These are phyloP conservation scores for Anneissia japonica DNA, from an alignment of 35 echinoderm and acorn worm genomes.

Conservation along the genomic window DNA sequence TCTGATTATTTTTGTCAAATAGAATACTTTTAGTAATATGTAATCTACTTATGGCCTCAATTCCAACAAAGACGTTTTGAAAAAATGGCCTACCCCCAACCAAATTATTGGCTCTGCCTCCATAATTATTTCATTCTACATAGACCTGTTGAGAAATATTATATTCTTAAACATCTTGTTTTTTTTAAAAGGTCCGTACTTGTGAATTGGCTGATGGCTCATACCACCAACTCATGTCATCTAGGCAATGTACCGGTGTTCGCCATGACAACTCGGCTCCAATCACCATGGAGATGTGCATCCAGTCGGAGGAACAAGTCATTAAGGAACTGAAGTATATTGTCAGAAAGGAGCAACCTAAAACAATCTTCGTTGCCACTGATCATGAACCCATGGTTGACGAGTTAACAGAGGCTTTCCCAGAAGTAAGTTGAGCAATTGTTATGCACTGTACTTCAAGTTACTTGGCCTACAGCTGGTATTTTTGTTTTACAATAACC, in stretches of 20 bases:
- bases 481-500: too few relatives aligned
- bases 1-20: too few relatives aligned
- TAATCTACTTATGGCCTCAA: too few relatives aligned
- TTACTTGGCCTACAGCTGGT: too few relatives aligned
- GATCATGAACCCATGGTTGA: slow-evolving; percentile 96
- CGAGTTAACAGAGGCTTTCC: slow-evolving; percentile 64
- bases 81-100: too few relatives aligned
- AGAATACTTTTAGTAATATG: too few relatives aligned
- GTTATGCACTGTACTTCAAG: neutral
- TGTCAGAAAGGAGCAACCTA: slow-evolving; percentile 26
- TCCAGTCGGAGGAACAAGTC: slow-evolving; percentile 86
- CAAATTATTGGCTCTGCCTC: too few relatives aligned
- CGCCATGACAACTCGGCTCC: slow-evolving; percentile 19
- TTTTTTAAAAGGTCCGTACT: slow-evolving; percentile 77
- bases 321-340: slow-evolving; percentile 45
- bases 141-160: too few relatives aligned
- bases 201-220: slow-evolving; percentile 65
- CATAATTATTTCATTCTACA: too few relatives aligned
- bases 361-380: slow-evolving; percentile 77
- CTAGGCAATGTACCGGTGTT: slow-evolving; percentile 57
- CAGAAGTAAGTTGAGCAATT: slow-evolving; percentile 54
- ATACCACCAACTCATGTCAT: slow-evolving; percentile 70
- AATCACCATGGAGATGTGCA: slow-evolving; percentile 64
- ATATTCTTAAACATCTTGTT: too few relatives aligned
- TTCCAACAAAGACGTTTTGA: too few relatives aligned